Evolutionary conservation across 2,113 vertebrate genomes (phyloP).

Genomic region (Podarcis muralis): DNA sequence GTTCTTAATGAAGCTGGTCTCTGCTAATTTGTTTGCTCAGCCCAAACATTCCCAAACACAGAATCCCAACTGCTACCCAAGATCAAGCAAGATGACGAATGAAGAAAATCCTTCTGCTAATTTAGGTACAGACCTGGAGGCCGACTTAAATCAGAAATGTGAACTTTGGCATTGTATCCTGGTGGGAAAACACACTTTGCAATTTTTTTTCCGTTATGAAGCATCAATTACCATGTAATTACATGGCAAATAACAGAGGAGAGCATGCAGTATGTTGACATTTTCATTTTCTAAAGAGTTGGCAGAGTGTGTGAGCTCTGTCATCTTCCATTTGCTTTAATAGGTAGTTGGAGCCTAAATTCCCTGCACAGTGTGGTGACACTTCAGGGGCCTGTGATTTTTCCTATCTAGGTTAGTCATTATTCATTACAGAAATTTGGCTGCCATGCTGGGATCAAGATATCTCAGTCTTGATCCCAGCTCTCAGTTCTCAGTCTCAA

Average conservation of each 20-base stretch:
- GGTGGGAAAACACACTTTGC: constrained; percentile 46
- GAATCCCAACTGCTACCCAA: constrained; percentile 57
- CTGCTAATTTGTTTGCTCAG: constrained; percentile 62
- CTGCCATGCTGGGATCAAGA: constrained; percentile 50
- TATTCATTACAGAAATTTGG: background rate
- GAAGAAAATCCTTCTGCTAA: constrained; percentile 58
- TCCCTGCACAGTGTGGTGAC: background rate
- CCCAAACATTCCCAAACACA: constrained; percentile 53
- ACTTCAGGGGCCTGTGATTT: background rate
- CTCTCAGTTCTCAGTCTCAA: background rate
- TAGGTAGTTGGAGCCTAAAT: accelerated
- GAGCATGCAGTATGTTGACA: background rate
- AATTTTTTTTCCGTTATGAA: constrained; percentile 25
- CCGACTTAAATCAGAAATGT: constrained; percentile 50
- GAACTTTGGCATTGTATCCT: constrained; percentile 48
- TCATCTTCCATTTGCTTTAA: constrained; percentile 27
- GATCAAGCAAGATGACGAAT: constrained; percentile 43
- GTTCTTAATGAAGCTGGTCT: constrained; percentile 58
- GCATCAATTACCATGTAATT: constrained; percentile 62
- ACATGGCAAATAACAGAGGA: constrained; percentile 59
- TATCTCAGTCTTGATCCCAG: accelerated
- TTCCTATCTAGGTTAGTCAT: background rate
- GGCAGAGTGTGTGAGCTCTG: constrained; percentile 12
- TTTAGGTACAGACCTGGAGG: constrained; percentile 41
- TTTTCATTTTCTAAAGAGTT: constrained; percentile 39